Evolutionary conservation across 2,113 vertebrate species (phyloP).

Genomic region (Leptodactylus fuscus): DNA sequence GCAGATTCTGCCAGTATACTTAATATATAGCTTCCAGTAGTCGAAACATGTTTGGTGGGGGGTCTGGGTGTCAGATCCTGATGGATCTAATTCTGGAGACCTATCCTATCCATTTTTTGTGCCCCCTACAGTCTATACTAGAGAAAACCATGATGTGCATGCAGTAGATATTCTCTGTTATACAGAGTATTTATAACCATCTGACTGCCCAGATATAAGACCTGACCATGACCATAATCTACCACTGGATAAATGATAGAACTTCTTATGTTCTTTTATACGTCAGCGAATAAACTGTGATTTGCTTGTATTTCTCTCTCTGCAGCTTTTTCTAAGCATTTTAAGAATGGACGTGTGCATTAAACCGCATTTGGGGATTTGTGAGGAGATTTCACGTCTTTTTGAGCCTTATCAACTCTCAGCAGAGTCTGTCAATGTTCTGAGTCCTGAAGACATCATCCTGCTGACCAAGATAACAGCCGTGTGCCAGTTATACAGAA

Average conservation of each 20-base stretch:
- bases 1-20: no score
- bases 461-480: not conserved
- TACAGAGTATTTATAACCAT: no score
- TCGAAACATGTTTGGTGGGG: no score
- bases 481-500: not conserved
- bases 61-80: no score
- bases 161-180: not conserved
- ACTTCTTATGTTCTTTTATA: constrained; percentile 8
- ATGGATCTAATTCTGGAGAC: no score
- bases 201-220: not conserved
- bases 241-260: not conserved
- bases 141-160: not conserved
- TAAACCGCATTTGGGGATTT: constrained; percentile 17
- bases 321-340: not conserved
- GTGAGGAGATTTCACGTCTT: not conserved
- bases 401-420: not conserved
- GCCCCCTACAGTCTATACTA: not conserved
- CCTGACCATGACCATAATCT: not conserved
- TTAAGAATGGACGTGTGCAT: not conserved
- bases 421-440: not conserved
- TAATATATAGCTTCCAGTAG: no score
- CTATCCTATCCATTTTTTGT: no score
- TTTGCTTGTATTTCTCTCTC: constrained; percentile 18
- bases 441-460: not conserved
- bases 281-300: not conserved